Conservation (phyloP, 2,797 vertebrate species). For the Ibycter americanus region DNA sequence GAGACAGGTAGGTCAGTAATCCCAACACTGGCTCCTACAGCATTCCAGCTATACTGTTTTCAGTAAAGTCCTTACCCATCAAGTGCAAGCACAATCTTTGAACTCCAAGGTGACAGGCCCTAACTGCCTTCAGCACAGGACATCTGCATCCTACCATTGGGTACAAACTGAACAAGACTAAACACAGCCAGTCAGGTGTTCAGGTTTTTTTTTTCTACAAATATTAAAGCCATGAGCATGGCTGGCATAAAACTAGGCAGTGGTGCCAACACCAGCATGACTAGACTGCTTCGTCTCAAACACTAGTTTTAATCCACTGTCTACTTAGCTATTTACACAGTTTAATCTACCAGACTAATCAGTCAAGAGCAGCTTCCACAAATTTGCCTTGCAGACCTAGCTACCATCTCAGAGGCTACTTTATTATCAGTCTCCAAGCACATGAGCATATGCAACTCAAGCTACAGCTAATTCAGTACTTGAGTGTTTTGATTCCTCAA, state of each 20-base stretch:
- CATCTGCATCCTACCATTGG: not conserved
- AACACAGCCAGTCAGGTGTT: not conserved
- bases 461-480: not conserved
- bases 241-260: not conserved
- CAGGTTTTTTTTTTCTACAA: not conserved
- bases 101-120: not conserved
- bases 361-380: not conserved
- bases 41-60: not conserved
- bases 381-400: not conserved
- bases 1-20: not conserved
- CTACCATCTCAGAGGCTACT: not conserved
- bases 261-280: not conserved
- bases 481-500: not conserved
- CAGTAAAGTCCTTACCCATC: not conserved
- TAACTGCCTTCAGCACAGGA: accelerated
- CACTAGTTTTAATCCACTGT: not conserved
- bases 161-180: not conserved
- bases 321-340: not conserved
- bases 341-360: not conserved
- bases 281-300: not conserved
- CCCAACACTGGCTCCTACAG: accelerated
- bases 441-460: accelerated
- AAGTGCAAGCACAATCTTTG: accelerated
- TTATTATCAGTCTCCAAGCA: not conserved
- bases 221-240: not conserved